Evolutionary conservation across 2,888 invertebrate genomes (phyloP).

Genomic region (Synanthedon formicaeformis): DNA sequence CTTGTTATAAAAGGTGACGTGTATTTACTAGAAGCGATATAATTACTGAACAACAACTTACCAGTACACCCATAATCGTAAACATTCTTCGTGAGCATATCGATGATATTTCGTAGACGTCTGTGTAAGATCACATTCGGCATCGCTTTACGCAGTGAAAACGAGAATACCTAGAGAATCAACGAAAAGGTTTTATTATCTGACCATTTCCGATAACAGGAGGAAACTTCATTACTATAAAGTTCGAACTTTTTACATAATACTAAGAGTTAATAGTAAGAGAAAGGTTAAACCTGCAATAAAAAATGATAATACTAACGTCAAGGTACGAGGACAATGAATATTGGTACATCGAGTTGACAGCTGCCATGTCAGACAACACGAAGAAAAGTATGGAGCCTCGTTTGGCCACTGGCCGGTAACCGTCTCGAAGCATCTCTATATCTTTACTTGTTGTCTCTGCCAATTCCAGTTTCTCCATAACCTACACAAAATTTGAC

Average conservation of each 20-base stretch:
- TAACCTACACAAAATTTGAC: slow-evolving; percentile 49
- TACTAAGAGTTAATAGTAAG: too few relatives aligned
- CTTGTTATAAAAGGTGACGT: too few relatives aligned
- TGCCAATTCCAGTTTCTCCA: slow-evolving; percentile 82
- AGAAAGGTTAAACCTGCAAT: too few relatives aligned
- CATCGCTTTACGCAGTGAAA: slow-evolving; percentile 83
- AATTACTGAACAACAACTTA: slow-evolving; percentile 15
- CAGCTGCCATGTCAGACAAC: slow-evolving; percentile 87
- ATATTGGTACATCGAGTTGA: slow-evolving; percentile 94
- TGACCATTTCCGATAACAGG: too few relatives aligned
- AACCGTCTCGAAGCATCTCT: slow-evolving; percentile 85
- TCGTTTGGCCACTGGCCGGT: slow-evolving; percentile 85
- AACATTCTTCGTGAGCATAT: slow-evolving; percentile 86
- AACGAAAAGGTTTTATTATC: too few relatives aligned
- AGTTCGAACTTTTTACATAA: too few relatives aligned
- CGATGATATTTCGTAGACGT: slow-evolving; percentile 84
- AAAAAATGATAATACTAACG: slow-evolving; percentile 24
- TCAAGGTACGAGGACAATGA: slow-evolving; percentile 87
- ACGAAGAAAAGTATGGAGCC: slow-evolving; percentile 94
- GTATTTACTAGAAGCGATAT: too few relatives aligned
- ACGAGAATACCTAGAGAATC: slow-evolving; percentile 75
- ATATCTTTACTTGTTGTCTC: slow-evolving; percentile 83
- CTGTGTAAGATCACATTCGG: slow-evolving; percentile 82
- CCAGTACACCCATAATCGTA: slow-evolving; percentile 93
- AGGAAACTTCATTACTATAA: too few relatives aligned